Conservation (phyloP, 2,797 vertebrate genomes). For the Aldrovandia affinis region DNA sequence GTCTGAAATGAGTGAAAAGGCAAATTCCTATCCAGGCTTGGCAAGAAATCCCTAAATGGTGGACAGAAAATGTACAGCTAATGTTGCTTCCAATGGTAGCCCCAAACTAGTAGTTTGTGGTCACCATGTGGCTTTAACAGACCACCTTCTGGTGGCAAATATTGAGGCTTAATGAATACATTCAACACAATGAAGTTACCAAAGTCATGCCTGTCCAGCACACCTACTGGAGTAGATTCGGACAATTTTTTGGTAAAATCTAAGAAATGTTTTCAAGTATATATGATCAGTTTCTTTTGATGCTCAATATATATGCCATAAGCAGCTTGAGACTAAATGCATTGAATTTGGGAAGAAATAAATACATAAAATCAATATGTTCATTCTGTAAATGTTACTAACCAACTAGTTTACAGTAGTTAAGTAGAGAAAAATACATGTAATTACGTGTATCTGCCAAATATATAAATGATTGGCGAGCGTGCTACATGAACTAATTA, state of each 20-base stretch:
- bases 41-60: not conserved
- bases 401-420: no score
- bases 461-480: not conserved
- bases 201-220: not conserved
- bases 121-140: not conserved
- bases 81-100: not conserved
- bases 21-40: no score
- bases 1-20: no score
- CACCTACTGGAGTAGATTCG: not conserved
- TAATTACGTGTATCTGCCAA: not conserved
- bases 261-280: not conserved
- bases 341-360: no score
- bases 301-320: no score
- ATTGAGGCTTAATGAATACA: no score
- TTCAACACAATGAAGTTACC: not conserved
- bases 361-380: no score
- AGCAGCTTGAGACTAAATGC: no score
- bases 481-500: not conserved
- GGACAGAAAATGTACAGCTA: not conserved
- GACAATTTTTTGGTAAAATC: not conserved
- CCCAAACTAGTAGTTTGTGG: not conserved
- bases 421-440: no score
- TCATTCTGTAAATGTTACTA: no score
- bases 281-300: no score
- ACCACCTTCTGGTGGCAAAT: not conserved